Conservation (phyloP, 2,113 vertebrate genomes). For the Macrotis lagotis region DNA sequence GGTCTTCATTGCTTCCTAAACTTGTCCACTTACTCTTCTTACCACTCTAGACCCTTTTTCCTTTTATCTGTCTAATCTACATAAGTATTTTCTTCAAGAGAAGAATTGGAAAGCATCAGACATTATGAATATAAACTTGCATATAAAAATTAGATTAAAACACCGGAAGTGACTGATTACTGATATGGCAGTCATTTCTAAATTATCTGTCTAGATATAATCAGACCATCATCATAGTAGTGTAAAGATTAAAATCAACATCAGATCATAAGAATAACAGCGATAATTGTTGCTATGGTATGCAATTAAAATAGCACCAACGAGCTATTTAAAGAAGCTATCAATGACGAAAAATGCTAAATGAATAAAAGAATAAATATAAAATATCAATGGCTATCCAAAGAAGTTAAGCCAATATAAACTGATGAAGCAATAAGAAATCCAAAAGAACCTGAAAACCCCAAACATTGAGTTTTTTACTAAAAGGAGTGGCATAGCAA, state of each 20-base stretch:
- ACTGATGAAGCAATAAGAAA: not conserved
- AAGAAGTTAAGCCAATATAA: not conserved
- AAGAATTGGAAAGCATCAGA: not conserved
- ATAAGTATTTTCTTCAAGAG: not conserved
- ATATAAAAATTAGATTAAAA: not conserved
- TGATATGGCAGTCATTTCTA: not conserved
- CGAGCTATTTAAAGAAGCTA: not conserved
- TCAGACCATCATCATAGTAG: not conserved
- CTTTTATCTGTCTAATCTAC: not conserved
- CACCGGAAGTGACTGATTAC: not conserved
- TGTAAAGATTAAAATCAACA: not conserved
- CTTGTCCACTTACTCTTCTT: not conserved
- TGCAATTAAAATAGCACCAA: not conserved
- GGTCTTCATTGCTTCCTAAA: not conserved
- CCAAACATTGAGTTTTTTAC: not conserved
- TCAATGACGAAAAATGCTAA: not conserved
- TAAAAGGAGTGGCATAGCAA: not conserved
- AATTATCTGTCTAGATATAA: not conserved
- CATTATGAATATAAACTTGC: not conserved
- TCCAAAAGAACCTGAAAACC: not conserved
- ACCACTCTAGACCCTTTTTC: not conserved
- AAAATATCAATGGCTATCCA: not conserved
- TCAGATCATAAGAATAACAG: not conserved
- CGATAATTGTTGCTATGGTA: not conserved
- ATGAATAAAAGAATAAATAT: not conserved